These are phyloP conservation scores for Euproctis similis DNA, from an alignment of 2,888 invertebrate genomes.

Conservation along the genomic window DNA sequence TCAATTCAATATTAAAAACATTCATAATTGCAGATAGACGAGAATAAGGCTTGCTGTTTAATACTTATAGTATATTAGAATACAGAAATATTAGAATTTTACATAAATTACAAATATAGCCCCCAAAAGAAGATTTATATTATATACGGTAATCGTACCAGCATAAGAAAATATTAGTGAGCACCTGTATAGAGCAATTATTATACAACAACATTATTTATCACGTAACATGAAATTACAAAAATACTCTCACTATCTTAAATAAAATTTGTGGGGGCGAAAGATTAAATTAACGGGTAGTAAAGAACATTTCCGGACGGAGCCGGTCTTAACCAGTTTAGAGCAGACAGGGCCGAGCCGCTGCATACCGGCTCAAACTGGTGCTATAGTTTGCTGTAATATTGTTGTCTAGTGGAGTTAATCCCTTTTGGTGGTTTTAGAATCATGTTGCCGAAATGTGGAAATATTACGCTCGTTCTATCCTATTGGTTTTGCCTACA, in stretches of 20 bases:
- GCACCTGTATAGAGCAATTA: too few relatives aligned
- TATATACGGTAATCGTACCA: too few relatives aligned
- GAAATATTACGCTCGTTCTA: constrained; percentile 26
- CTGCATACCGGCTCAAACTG: constrained; percentile 19
- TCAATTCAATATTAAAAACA: too few relatives aligned
- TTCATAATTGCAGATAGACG: too few relatives aligned
- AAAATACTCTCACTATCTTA: constrained; percentile 21
- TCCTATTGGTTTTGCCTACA: too few relatives aligned
- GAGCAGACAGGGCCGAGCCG: constrained; percentile 33
- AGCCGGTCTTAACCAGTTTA: constrained; percentile 51
- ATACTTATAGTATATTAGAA: too few relatives aligned
- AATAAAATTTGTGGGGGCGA: constrained; percentile 59
- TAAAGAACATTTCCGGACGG: constrained; percentile 39
- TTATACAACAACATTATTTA: constrained; percentile 16
- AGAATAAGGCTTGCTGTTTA: too few relatives aligned
- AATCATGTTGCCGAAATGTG: constrained; percentile 37
- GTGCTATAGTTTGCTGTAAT: constrained; percentile 40
- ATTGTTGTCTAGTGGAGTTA: constrained; percentile 42
- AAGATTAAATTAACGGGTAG: constrained; percentile 63
- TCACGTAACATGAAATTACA: constrained; percentile 15
- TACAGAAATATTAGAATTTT: too few relatives aligned
- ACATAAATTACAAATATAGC: too few relatives aligned
- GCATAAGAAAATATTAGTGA: too few relatives aligned
- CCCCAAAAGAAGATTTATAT: too few relatives aligned
- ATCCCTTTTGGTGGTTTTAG: constrained; percentile 47